phyloP scores from a whole-genome alignment of 2,113 vertebrate genomes.

The Neodon shergylaensis region DNA sequence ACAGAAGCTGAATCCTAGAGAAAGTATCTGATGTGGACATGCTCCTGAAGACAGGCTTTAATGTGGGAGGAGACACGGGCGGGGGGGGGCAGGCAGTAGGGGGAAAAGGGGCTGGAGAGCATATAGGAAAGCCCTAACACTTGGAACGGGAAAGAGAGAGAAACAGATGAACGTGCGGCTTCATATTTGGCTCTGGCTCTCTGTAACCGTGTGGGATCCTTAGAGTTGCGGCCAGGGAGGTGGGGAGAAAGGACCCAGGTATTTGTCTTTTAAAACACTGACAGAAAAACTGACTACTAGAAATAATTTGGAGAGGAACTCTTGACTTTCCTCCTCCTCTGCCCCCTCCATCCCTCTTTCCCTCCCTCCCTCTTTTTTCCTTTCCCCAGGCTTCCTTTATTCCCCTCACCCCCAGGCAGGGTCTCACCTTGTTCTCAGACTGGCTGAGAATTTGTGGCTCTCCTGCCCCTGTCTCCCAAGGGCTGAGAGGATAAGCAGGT shows the following conservation, averaged over 20 bases:
- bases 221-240: fast-evolving
- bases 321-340: neutral
- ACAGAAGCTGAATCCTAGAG: neutral
- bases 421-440: neutral
- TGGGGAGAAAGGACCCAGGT: neutral
- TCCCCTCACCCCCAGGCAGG: neutral
- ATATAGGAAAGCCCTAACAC: fast-evolving
- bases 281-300: neutral
- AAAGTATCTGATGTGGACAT: neutral
- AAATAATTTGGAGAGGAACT: neutral
- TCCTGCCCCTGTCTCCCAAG: neutral
- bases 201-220: neutral
- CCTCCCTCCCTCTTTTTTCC: neutral
- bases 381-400: neutral
- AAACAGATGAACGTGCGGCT: neutral
- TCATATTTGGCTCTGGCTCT: neutral
- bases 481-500: neutral
- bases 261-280: neutral
- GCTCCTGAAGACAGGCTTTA: slow-evolving; percentile 3
- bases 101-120: neutral
- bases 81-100: neutral
- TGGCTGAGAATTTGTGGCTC: neutral
- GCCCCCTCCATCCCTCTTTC: too few species aligned
- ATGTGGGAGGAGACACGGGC: neutral
- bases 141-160: neutral